A percentile compares a stretch with the other conserved stretches of the same genome.
Evolutionary conservation across 2,888 invertebrate species (phyloP).

Genomic region (Adela reaumurella): DNA sequence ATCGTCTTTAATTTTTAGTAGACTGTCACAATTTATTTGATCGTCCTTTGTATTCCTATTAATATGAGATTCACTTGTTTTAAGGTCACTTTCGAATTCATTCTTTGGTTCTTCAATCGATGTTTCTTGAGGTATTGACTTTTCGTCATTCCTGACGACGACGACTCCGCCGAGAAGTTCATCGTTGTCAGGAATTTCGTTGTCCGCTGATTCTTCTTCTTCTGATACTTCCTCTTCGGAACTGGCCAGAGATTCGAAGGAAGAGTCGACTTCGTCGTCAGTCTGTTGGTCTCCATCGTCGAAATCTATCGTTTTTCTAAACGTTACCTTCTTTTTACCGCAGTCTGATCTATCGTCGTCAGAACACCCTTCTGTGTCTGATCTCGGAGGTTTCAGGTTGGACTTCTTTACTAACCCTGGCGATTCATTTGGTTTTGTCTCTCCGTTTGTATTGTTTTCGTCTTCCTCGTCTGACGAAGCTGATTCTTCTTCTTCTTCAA

Average conservation of each 20-base stretch:
- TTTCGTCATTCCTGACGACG: conserved; percentile 17
- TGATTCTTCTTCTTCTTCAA: conserved; percentile 8
- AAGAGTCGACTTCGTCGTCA: conserved; percentile 37
- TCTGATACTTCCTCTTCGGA: conserved; percentile 22
- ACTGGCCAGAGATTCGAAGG: conserved; percentile 42
- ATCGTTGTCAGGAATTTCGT: conserved; percentile 26
- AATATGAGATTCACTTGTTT: too few species aligned
- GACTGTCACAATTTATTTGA: too few species aligned
- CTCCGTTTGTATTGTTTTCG: background rate
- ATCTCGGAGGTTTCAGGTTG: conserved; percentile 38
- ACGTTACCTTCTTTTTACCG: conserved; percentile 44
- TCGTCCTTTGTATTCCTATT: too few species aligned
- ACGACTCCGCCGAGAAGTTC: conserved; percentile 26
- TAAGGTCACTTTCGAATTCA: background rate
- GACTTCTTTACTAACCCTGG: conserved; percentile 33
- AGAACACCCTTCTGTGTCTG: conserved; percentile 40
- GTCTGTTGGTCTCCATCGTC: conserved; percentile 51
- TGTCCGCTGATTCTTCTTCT: conserved; percentile 34
- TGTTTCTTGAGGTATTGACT: too few species aligned
- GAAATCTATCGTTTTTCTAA: conserved; percentile 47
- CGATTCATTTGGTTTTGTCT: conserved; percentile 18
- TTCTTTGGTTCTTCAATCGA: background rate
- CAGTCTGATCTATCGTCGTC: conserved; percentile 44
- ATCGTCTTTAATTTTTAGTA: too few species aligned
- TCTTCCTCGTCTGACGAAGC: too few species aligned